Conservation (phyloP, 2,888 invertebrate genomes). For the Athripsodes cinereus region DNA sequence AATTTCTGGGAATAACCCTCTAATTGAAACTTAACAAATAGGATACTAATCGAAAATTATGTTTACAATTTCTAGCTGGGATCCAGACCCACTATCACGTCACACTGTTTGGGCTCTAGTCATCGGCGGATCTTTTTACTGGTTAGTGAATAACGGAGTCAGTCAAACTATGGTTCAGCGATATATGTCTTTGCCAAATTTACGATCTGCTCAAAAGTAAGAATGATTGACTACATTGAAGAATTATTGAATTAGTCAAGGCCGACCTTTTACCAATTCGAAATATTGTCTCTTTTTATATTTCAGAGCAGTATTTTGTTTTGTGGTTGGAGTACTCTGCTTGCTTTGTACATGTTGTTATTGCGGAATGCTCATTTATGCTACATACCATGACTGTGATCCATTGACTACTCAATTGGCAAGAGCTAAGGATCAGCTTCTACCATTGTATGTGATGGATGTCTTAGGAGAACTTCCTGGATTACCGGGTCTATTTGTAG, state of each 20-base stretch:
- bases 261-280: too few relatives aligned
- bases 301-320: conserved; percentile 63
- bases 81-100: conserved; percentile 62
- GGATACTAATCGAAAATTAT: too few relatives aligned
- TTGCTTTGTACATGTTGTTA: conserved; percentile 65
- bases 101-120: conserved; percentile 67
- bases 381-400: conserved; percentile 68
- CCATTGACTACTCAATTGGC: conserved; percentile 64
- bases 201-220: conserved; percentile 53
- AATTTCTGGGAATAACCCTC: too few relatives aligned
- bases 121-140: conserved; percentile 66
- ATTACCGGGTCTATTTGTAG: conserved; percentile 80
- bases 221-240: too few relatives aligned
- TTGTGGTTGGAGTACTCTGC: conserved; percentile 58
- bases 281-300: too few relatives aligned
- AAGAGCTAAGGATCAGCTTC: conserved; percentile 67
- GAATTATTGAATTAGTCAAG: too few relatives aligned
- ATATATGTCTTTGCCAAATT: conserved; percentile 62
- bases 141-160: conserved; percentile 66
- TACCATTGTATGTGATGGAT: conserved; percentile 82
- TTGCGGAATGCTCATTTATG: conserved; percentile 69
- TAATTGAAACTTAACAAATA: too few relatives aligned
- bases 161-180: conserved; percentile 78
- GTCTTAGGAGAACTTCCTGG: conserved; percentile 72
- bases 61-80: conserved; percentile 52